phyloP scores from a whole-genome alignment of 2,888 invertebrate species.

The Dryocosmus kuriphilus region DNA sequence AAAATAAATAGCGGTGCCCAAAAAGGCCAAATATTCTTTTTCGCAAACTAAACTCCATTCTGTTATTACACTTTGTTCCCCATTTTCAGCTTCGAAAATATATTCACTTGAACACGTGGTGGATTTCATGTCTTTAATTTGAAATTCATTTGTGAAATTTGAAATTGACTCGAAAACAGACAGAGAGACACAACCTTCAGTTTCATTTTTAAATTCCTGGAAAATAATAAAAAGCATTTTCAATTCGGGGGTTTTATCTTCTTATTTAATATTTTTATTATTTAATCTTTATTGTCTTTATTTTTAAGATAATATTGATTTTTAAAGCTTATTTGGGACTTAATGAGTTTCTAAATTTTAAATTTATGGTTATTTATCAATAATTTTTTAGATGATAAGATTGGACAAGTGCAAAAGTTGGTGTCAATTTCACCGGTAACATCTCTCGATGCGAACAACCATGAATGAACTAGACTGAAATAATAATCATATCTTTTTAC shows the following conservation, averaged over 20 bases:
- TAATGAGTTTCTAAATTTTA: neutral
- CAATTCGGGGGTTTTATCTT: no score
- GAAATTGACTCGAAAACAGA: slow-evolving; percentile 35
- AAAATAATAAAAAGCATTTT: slow-evolving; percentile 34
- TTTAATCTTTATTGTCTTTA: neutral
- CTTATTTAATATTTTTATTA: neutral
- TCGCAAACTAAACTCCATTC: slow-evolving; percentile 77
- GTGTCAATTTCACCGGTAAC: neutral
- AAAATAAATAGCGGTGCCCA: slow-evolving; percentile 74
- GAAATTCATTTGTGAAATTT: slow-evolving; percentile 53
- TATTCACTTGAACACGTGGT: slow-evolving; percentile 55
- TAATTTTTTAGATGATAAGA: neutral
- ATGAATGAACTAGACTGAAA: neutral
- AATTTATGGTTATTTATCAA: neutral
- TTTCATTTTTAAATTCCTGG: slow-evolving; percentile 60
- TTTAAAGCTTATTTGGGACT: neutral
- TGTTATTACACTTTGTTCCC: slow-evolving; percentile 68
- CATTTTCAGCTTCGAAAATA: slow-evolving; percentile 63
- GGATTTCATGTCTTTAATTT: slow-evolving; percentile 44
- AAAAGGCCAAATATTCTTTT: slow-evolving; percentile 68
- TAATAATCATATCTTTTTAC: no score
- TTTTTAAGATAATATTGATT: no score
- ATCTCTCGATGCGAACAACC: neutral
- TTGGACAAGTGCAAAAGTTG: neutral
- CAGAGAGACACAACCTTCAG: slow-evolving; percentile 58